Base-by-base conservation (phyloP, 1,140 invertebrate species). In the Condylostylus longicornis region DNA sequence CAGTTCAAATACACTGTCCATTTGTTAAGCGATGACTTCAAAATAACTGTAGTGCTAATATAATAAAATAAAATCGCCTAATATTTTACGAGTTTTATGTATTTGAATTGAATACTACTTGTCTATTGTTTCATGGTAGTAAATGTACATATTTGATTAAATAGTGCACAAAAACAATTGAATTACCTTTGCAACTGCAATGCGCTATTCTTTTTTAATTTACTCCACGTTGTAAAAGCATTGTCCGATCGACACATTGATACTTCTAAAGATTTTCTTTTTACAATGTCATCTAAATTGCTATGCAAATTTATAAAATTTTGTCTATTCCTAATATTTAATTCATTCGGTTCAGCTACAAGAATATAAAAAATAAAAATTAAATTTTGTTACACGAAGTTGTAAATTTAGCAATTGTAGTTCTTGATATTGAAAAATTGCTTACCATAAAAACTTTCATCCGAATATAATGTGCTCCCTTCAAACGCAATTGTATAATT, bases 401-500 rank as follows among this genome's bases (percentile, higher is more conserved):
- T 31, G 13, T 15, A 31, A 18, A 9, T 31, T 8, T 30, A 15
- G 10, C 10, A 31, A 18, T 15, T 9, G 17, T 9, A 12, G 6
- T 12, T 12, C 22, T 23, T 7, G 22, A 23, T 12, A 23, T 7
- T 12, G 12, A 6, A 6, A 12, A 23, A 23, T 12, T 23, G 50
- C 53, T 63, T 58, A 75, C 72, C 76, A 55, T 76, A 80, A 53
- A 80, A 77, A 44, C 81, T 86, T 50, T 82, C 80, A 62, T 85
- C 82, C 8, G 82, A 83, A 54, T 82, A 85, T 67, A 81, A 79
- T 23, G 82, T 77, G 49, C 83, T 87, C 46, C 82, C 85, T 65
- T 91, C 85, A 51, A 91, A 91, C 33, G 86, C 86, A 50, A 93
- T 89, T 35, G 86, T 93, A 56, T 93, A 93, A 63, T 90, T 91